Conservation (phyloP, 1,140 invertebrate species). For the Bombus confusus region DNA sequence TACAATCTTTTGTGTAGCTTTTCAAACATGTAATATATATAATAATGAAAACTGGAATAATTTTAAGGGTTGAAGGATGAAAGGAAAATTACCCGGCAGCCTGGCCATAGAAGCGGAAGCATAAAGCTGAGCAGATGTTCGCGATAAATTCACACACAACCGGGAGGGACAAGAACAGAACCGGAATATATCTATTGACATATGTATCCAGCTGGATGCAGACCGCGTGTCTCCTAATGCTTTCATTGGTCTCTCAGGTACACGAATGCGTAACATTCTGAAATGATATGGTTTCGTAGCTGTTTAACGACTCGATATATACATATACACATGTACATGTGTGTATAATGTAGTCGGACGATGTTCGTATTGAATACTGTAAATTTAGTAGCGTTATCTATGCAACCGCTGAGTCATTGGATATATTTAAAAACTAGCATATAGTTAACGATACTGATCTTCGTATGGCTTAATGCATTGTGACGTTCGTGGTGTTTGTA, state of each 20-base stretch:
- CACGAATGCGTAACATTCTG: background rate
- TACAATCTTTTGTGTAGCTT: slow-evolving; percentile 35
- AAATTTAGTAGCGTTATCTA: slow-evolving; percentile 2
- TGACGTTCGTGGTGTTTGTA: background rate
- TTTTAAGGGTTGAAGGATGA: slow-evolving; percentile 14
- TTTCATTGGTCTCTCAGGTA: background rate
- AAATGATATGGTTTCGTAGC: background rate
- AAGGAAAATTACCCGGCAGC: background rate
- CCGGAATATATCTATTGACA: background rate
- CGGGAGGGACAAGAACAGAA: background rate
- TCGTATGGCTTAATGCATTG: background rate
- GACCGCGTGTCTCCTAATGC: background rate
- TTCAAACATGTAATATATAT: background rate
- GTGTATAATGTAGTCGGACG: background rate
- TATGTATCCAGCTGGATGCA: background rate
- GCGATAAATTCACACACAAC: background rate
- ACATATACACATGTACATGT: background rate
- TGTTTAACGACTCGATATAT: background rate
- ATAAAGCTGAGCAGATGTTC: slow-evolving; percentile 35
- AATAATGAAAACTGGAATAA: slow-evolving; percentile 34
- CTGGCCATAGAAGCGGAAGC: background rate
- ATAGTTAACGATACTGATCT: background rate
- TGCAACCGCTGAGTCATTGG: background rate
- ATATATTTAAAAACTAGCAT: slow-evolving; percentile 40
- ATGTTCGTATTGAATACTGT: background rate